These are phyloP conservation scores for Chironomus tepperi DNA, from an alignment of 1,140 invertebrate species.

Conservation along the genomic window DNA sequence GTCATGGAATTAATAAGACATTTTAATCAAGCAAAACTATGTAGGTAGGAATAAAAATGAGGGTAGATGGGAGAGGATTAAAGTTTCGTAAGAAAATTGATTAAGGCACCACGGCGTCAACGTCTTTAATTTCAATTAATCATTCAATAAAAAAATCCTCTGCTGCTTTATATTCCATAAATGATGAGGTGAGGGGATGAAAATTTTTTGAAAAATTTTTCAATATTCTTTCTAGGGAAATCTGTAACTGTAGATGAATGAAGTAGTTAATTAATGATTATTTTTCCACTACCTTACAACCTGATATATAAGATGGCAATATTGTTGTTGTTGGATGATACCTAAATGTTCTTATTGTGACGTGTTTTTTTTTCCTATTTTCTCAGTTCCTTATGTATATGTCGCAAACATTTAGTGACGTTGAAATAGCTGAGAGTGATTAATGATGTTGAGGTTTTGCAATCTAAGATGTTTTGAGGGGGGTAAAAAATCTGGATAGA, in stretches of 20 bases:
- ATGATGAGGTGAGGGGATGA: background rate
- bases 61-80: background rate
- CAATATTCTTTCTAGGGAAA: no score
- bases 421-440: background rate
- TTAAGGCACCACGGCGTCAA: slow-evolving; percentile 1
- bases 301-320: background rate
- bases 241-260: background rate
- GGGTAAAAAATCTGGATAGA: background rate
- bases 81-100: slow-evolving; percentile 15
- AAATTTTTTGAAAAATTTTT: no score
- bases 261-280: slow-evolving; percentile 23
- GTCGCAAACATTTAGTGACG: slow-evolving; percentile 4
- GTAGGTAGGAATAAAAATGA: background rate
- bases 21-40: background rate
- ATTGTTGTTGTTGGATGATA: background rate
- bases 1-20: slow-evolving; percentile 2
- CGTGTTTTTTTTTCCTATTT: background rate
- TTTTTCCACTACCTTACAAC: background rate
- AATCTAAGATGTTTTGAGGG: background rate
- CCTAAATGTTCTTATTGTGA: background rate
- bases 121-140: slow-evolving; percentile 23
- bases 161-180: background rate
- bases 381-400: background rate
- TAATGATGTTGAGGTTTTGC: slow-evolving; percentile 20
- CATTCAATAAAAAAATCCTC: background rate